Conservation (phyloP, 2,888 invertebrate genomes). For the Xylota sylvarum region DNA sequence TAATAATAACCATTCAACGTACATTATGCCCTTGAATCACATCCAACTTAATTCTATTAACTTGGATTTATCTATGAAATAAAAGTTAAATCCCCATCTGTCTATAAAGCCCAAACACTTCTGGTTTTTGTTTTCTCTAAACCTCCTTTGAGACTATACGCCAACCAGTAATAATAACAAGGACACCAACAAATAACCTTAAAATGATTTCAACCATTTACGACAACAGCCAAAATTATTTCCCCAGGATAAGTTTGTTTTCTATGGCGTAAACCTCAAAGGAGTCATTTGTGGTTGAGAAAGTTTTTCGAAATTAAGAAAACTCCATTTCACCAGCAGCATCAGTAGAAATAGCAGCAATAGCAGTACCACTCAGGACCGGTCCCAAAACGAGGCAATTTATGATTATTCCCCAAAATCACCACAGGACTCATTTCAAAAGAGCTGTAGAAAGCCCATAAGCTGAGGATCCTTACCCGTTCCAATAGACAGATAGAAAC, state of each 20-base stretch:
- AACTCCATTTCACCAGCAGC: constrained; percentile 47
- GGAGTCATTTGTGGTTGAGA: constrained; percentile 61
- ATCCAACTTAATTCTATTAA: constrained; percentile 41
- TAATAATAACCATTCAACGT: not conserved
- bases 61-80: constrained; percentile 42
- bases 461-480: constrained; percentile 3
- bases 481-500: constrained; percentile 19
- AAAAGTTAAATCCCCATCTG: constrained; percentile 31
- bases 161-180: not conserved
- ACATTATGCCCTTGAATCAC: constrained; percentile 21
- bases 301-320: constrained; percentile 56
- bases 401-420: constrained; percentile 57
- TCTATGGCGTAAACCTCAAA: constrained; percentile 46
- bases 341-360: too few species aligned
- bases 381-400: constrained; percentile 53
- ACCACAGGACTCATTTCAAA: constrained; percentile 29
- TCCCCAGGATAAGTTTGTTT: constrained; percentile 32
- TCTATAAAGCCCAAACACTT: not conserved
- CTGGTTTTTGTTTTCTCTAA: constrained; percentile 29
- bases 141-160: constrained; percentile 34
- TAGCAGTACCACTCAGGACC: not conserved
- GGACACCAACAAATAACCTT: constrained; percentile 26
- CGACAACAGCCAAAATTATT: constrained; percentile 49
- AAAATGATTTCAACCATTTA: constrained; percentile 51
- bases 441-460: constrained; percentile 21